Base-by-base conservation (phyloP, 2,888 invertebrate genomes). In the Spodoptera exigua region DNA sequence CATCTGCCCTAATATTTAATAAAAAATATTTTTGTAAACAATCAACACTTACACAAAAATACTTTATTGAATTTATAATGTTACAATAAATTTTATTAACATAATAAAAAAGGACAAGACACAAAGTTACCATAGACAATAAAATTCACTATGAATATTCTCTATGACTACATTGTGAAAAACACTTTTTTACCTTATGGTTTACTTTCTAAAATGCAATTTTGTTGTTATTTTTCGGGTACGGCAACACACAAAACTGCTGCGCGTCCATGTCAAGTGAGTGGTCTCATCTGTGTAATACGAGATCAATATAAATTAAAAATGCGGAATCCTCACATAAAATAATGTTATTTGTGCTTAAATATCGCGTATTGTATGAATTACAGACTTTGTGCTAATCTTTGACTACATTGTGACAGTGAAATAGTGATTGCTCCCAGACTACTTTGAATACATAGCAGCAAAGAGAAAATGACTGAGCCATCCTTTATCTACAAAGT, bases 221-320 rank as follows among this genome's bases (percentile, higher is more conserved):
- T 58, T 51, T 43, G 55, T 37, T 63, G 39, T 43, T 44, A 65
- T 67, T 65, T 78, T 76, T 61, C 45, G 5, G 27, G 11, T 45
- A 49, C 80, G 84, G 92, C 86, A 90, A 89, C 87, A 84, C 79
- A 61, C 17, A 72, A 83, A 83, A 83, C 85, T 89, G 84, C 91
- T 91, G 92, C 92, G 93, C 93, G 93, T 93, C 93, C 93, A 89
- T 93, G 92, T 90, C 92, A 92, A 89, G 90, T 84, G 84, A 87
- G 83, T 40, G 40, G 40, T 86, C 87, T 87, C 86, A 82, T 89
- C 86, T 89, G 87, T 88, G 87, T 86, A 84, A 77, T 79, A 83
- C 81, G 83, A 88, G 92, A 93, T 93, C 93, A 93, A 93, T 93
- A 93, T 83, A 89, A 88, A 88, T 84, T 90, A 84, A 87, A 91